Base-by-base conservation (phyloP, 2,888 invertebrate species). In the Xylocampa areola region DNA sequence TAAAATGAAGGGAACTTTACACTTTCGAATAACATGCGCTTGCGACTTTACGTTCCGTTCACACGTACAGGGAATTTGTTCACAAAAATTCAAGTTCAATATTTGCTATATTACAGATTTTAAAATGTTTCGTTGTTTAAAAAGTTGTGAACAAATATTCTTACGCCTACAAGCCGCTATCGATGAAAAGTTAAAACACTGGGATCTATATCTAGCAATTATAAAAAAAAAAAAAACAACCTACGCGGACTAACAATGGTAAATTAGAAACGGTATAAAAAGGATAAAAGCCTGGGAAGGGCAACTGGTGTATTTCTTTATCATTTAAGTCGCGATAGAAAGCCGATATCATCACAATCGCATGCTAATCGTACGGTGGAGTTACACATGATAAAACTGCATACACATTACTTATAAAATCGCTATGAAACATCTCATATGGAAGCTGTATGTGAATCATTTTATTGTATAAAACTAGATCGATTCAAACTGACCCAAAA, bases 401-500 rank as follows among this genome's bases (percentile, higher is more conserved):
- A 75, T 80, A 76, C 62, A 66, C 68, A 77, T 74, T 76, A 81
- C 66, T 76, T 67, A 81, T 76, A 75, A 80, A 79, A 76, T 75
- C 69, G 69, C 73, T 76, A 79, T 70, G 69, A 77, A 68, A 71
- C 59, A 72, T 79, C 78, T 76, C 55, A 73, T 75, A 76, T 72
- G 77, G 73, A 81, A 83, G 77, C 82, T 76, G 75, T 67, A 68
- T 71, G 81, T 82, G 80, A 74, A 79, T 70, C 66, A 73, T 72
- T 74, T 76, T 70, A 77, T 74, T 74, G 74, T 75, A 65, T 76
- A 76, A 73, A 73, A 79, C 66, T 72, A 70, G 66, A 77, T 77
- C 72, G 72, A 77, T 72, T 79, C 63, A 79, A 81, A 83, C 73
- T 86, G 86, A 86, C 88, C 87, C 86, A 85, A 86, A 79, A 80